Conservation (phyloP, 2,113 vertebrate species). For the Pedetes capensis region DNA sequence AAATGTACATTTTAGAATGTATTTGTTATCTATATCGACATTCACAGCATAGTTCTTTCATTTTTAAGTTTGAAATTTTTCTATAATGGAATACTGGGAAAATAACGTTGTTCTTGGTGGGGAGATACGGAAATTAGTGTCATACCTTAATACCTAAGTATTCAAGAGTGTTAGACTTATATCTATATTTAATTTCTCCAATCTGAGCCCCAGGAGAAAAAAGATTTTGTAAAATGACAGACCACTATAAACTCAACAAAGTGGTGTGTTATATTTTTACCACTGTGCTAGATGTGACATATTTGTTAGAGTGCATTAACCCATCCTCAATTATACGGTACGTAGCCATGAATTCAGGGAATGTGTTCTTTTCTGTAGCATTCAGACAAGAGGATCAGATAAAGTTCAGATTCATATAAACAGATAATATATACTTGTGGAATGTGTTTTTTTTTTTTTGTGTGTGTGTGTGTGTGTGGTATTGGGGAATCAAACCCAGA, state of each 20-base stretch:
- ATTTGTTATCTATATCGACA: neutral
- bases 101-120: conserved; percentile 8
- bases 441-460: neutral
- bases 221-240: conserved; percentile 26
- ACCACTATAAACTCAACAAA: neutral
- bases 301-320: neutral
- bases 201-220: neutral
- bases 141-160: neutral
- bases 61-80: neutral
- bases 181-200: conserved; percentile 17
- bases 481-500: neutral
- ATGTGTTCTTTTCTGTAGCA: neutral
- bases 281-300: neutral
- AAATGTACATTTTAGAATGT: conserved; percentile 18
- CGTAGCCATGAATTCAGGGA: neutral
- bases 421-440: neutral
- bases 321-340: neutral
- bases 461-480: no score
- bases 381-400: conserved; percentile 25
- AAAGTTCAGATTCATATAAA: neutral
- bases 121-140: neutral
- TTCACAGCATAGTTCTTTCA: neutral
- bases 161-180: neutral
- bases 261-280: neutral
- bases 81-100: neutral